phyloP scores from a whole-genome alignment of 1,140 invertebrate species.

The Cherax destructor region DNA sequence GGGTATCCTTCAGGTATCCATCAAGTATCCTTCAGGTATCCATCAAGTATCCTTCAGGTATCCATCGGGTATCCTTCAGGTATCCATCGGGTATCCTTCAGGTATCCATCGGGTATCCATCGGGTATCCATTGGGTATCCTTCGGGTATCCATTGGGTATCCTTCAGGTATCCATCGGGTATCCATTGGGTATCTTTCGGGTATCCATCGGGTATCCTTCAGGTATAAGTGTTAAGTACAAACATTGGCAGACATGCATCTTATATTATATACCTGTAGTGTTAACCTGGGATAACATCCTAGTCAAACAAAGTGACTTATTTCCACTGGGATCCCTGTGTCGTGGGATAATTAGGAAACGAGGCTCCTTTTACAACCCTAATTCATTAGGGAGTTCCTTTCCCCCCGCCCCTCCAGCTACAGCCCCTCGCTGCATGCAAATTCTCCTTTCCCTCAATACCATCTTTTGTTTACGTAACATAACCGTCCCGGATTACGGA shows the following conservation, averaged over 20 bases:
- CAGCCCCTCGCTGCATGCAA: background rate
- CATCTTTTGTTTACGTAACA: slow-evolving; percentile 3
- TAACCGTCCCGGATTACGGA: background rate
- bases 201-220: background rate
- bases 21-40: too few relatives aligned
- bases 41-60: too few relatives aligned
- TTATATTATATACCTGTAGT: background rate
- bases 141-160: too few relatives aligned
- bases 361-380: background rate
- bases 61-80: too few relatives aligned
- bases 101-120: too few relatives aligned
- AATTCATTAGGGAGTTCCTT: background rate
- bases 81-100: too few relatives aligned
- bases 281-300: background rate
- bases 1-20: too few relatives aligned
- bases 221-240: too few relatives aligned
- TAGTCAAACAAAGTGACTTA: background rate
- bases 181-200: too few relatives aligned
- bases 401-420: background rate
- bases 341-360: background rate
- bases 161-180: too few relatives aligned
- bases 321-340: background rate
- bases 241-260: background rate
- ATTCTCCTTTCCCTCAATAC: background rate
- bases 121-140: too few relatives aligned